A percentile compares a stretch with the other conserved stretches of the same genome.
phyloP scores from a whole-genome alignment of 2,113 vertebrate species.

The Oncorhynchus tshawytscha region DNA sequence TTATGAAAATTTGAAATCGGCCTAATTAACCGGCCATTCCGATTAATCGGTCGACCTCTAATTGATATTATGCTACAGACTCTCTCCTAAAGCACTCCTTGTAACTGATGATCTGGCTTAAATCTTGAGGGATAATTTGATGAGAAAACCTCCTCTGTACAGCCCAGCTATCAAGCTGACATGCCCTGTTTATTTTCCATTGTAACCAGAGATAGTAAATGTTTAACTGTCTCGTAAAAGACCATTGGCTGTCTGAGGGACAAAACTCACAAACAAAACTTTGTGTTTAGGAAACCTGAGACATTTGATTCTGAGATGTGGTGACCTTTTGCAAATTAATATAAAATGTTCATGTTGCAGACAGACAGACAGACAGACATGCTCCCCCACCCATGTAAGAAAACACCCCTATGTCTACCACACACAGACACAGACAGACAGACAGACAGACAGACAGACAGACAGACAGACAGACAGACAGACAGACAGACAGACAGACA shows the following conservation, averaged over 20 bases:
- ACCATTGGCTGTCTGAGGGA: slow-evolving; percentile 16
- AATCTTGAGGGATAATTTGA: background rate
- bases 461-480: background rate
- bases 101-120: background rate
- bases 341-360: slow-evolving; percentile 39
- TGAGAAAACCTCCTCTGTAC: background rate
- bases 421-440: background rate
- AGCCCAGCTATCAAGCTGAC: background rate
- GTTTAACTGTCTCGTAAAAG: slow-evolving; percentile 25
- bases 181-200: slow-evolving; percentile 3
- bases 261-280: slow-evolving; percentile 33
- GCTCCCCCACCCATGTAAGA: slow-evolving; percentile 47
- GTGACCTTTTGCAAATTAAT: slow-evolving; percentile 46
- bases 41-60: no score
- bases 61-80: background rate
- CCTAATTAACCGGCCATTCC: no score
- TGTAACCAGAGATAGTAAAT: slow-evolving; percentile 37
- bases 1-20: no score
- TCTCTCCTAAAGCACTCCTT: background rate
- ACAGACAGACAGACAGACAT: slow-evolving; percentile 38
- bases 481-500: slow-evolving; percentile 5
- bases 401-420: slow-evolving; percentile 36
- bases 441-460: slow-evolving; percentile 6
- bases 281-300: slow-evolving; percentile 45
- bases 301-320: slow-evolving; percentile 29